Percentiles rank a stretch among this genome's conserved stretches.
Conservation (phyloP, 2,797 vertebrate species). For the Coracias cyanogaster region DNA sequence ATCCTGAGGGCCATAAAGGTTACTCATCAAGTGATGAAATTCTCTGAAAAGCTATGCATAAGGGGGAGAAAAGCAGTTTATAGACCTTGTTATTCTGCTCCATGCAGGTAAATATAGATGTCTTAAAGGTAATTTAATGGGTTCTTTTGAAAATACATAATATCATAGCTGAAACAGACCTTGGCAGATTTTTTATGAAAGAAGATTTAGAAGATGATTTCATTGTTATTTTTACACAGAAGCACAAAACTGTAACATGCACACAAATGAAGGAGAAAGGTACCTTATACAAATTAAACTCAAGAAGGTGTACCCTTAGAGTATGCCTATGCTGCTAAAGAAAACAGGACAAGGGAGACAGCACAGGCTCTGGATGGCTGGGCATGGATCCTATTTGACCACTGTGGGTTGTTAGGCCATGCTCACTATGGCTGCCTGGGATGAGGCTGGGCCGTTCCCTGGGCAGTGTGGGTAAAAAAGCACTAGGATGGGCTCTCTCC, state of each 20-base stretch:
- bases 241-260: neutral
- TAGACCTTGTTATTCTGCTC: neutral
- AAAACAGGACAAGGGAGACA: neutral
- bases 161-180: neutral
- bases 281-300: neutral
- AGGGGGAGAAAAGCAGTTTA: neutral
- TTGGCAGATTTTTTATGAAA: neutral
- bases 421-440: neutral
- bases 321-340: neutral
- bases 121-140: neutral
- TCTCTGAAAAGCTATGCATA: neutral
- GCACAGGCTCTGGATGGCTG: neutral
- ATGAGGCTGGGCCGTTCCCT: neutral
- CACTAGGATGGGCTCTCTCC: neutral
- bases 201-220: neutral
- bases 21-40: neutral
- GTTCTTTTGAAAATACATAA: neutral
- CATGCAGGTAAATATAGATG: accelerated
- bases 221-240: neutral
- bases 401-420: accelerated
- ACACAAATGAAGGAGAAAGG: accelerated
- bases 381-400: neutral
- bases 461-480: neutral
- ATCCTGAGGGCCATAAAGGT: neutral
- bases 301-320: neutral